Evolutionary conservation across 1,140 invertebrate genomes (phyloP).

Genomic region (Drosophila orosa): DNA sequence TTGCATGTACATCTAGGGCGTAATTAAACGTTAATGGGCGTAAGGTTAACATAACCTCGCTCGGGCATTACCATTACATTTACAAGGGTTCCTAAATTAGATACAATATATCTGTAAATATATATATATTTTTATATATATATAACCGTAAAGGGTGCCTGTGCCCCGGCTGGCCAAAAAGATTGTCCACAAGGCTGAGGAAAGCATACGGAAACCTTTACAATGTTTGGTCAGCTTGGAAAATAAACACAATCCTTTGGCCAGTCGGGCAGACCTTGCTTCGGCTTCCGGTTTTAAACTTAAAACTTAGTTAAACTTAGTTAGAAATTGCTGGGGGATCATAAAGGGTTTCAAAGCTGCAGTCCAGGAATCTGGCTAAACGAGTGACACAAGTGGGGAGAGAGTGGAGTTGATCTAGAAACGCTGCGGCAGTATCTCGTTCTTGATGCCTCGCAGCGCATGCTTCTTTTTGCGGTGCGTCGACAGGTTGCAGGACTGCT

Average conservation of each 20-base stretch:
- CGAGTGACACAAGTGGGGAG: too few relatives aligned
- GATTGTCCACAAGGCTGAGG: not conserved
- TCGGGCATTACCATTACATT: constrained; percentile 51
- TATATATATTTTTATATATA: constrained; percentile 1
- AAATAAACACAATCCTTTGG: not conserved
- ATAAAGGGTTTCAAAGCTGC: constrained; percentile 1
- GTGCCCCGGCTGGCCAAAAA: not conserved
- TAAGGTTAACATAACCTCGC: constrained; percentile 75
- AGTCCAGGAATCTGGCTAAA: constrained; percentile 17
- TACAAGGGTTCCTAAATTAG: constrained; percentile 46
- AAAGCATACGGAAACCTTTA: constrained; percentile 6
- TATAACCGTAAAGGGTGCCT: not conserved
- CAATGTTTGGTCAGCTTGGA: not conserved
- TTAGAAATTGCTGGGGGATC: not conserved
- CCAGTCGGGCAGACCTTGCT: not conserved
- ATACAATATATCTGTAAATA: constrained; percentile 11
- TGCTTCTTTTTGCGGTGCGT: constrained; percentile 82
- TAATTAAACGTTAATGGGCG: constrained; percentile 43
- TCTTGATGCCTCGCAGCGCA: constrained; percentile 69
- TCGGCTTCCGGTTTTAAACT: not conserved
- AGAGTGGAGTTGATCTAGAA: too few relatives aligned
- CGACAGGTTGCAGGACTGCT: constrained; percentile 79
- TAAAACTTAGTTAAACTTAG: constrained; percentile 9
- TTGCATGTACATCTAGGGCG: constrained; percentile 47
- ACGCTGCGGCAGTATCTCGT: constrained; percentile 66